Evolutionary conservation across 2,113 vertebrate species (phyloP).

Genomic region (Oriolus oriolus): DNA sequence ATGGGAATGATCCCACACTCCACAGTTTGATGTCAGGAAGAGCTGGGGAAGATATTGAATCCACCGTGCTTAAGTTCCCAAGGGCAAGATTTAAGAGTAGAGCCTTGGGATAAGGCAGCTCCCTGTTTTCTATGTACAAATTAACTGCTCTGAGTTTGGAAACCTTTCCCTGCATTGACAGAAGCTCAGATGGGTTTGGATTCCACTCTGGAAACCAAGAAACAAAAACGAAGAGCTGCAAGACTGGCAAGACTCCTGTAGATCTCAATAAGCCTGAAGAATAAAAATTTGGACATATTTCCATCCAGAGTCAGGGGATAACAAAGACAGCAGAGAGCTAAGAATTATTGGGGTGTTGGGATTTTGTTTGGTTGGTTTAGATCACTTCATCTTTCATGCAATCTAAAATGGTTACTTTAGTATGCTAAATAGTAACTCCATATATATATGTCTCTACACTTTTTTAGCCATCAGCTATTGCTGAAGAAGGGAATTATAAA

Average conservation of each 20-base stretch:
- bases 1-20: neutral
- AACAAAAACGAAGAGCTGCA: neutral
- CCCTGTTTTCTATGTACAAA: neutral
- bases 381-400: neutral
- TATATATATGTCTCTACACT: too few species aligned
- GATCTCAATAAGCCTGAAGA: neutral
- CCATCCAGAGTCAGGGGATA: neutral
- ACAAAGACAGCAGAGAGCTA: neutral
- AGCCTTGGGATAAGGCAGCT: neutral
- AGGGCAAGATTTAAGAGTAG: neutral
- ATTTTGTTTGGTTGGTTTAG: neutral
- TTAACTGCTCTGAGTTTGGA: neutral
- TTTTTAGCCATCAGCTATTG: neutral
- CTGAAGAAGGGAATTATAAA: neutral
- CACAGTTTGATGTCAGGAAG: neutral
- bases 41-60: neutral
- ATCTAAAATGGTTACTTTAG: neutral
- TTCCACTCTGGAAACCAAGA: neutral
- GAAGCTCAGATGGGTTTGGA: neutral
- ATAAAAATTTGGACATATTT: neutral
- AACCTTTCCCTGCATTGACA: neutral
- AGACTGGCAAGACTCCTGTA: neutral
- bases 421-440: neutral
- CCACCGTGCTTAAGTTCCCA: neutral
- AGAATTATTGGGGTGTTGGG: neutral